Evolutionary conservation across 2,797 vertebrate genomes (phyloP), one percentile per base, ranked within the genome.

Genomic region (Thamnophis elegans): DNA sequence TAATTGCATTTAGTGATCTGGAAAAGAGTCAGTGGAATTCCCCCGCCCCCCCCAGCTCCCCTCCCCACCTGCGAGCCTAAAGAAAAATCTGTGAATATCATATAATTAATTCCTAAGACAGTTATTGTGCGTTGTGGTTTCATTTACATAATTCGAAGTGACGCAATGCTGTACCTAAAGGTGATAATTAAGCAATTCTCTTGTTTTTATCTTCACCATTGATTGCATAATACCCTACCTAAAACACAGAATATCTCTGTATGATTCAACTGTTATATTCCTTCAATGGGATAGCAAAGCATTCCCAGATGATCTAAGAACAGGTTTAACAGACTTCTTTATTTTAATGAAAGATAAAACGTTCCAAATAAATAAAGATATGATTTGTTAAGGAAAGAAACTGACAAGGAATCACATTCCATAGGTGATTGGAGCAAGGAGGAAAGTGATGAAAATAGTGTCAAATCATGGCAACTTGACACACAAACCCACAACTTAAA

Each of bases 211-310:
- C 87, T n/a, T 20, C 16, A 47, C 18, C 65, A 53, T 51, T 78
- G 58, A 11, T 62, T 68, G 11, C 25, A 0, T 73, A 0, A 5
- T 1, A 47, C 3, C 65, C 60, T 1, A 0, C 32, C 26, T 87
- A 20, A 91, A 92, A 28, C 5, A 0, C 10, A 28, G 93, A 32
- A 3, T 4, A 36, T 1, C 22, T 58, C 0, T 4, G 55, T 88
- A 60, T 93, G 90, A 91, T 90, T 55, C 53, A 92, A 58, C 32
- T 20, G 1, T 6, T 89, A 4, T 53, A 12, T 9, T 0, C 0
- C n/a, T 56, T 0, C 54, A 62, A 56, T 3, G 3, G 1, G 18
- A 4, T 26, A 2, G 0, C 0, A 68, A 87, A 60, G 13, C 28
- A 26, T 59, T 73, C 87, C 55, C 1, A 0, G 5, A 65, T 20